Base-by-base conservation (phyloP, 2,888 invertebrate species). In the Scaptomyza tumidula region DNA sequence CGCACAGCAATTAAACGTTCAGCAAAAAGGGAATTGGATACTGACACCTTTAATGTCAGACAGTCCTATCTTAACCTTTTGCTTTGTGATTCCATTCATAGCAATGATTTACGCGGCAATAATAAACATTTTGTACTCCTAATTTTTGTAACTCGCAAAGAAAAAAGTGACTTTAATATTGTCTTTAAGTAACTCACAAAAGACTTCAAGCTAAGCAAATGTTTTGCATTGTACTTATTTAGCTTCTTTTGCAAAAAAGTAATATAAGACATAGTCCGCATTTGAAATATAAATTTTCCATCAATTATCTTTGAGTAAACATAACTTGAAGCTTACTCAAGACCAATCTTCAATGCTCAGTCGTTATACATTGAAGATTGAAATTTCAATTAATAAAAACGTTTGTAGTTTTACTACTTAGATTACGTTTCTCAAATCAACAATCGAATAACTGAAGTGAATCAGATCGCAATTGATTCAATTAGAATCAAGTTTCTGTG, bases 401-500 rank as follows among this genome's bases (percentile, higher is more conserved):
- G 14, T 3, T 24, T 44, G 7, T 33, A 1, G n/a, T 24, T 53
- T 31, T 9, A n/a, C 24, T 4, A 11, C 7, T 54, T 13, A 24
- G 14, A 39, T 31, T 29, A 11, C 19, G 1, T 49, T 19, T 4
- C 33, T n/a, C 1, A 44, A 11, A 37, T 37, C 58, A 45, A 5
- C 39, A 71, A 41, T 43, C 27, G 13, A 27, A 52, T 19, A 41
- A 10, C 1, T 24, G n/a, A 9, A 13, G 2, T 14, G 49, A 49
- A 49, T 49, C 61, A 41, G 52, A 41, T 64, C 9, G 10, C 52
- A 71, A 76, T 59, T 73, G 72, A 76, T 58, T 64, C 48, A 58
- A 59, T 54, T 54, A 24, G 50, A 55, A 59, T 46, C 46, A 10
- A 70, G 53, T 62, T 49, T 13, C 41, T 16, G 11, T 45, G 11